Evolutionary conservation across 2,113 vertebrate genomes (phyloP), one percentile per base, ranked within the genome.

Genomic region (Enhydra lutris): DNA sequence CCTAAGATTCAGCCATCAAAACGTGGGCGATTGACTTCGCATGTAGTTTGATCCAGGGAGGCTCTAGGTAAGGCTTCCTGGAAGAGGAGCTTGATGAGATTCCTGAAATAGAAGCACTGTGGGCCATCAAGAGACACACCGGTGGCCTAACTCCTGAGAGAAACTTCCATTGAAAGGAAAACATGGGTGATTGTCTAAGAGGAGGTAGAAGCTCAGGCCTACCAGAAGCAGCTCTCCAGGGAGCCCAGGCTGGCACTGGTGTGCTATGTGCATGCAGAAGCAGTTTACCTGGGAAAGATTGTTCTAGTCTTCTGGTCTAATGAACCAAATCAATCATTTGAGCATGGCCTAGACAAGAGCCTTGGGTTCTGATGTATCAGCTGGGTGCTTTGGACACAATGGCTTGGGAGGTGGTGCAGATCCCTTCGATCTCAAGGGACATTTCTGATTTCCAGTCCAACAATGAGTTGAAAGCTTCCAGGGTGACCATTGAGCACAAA

Each of bases 221-320:
- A 4, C 3, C 4, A 42, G 52, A 67, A 0, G 2, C 45, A 50
- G 21, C 17, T 17, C 20, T 24, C 13, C 11, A 3, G 55, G 87
- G 26, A 61, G 39, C 18, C n/a, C 5, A n/a, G 29, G 39, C 15
- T n/a, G 7, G 1, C 2, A 9, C 42, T 13, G 20, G 4, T 8
- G 5, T 13, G 26, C 17, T 13, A 34, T 31, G n/a, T 12, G 3
- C 39, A 6, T 0, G 1, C 8, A 10, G 29, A 80, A 29, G 31
- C 15, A 10, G 2, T 2, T 20, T 18, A 39, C 9, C 1, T 4
- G 3, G 15, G 29, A n/a, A 69, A 34, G 20, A 20, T 0, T 8
- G 6, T 11, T 71, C 36, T 12, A 1, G 26, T 42, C 78, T 31
- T 39, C 80, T 63, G n/a, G 1, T 24, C 5, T 45, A 15, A 2